Base-by-base conservation (phyloP, 2,888 invertebrate genomes). In the Drosophila pegasa region DNA sequence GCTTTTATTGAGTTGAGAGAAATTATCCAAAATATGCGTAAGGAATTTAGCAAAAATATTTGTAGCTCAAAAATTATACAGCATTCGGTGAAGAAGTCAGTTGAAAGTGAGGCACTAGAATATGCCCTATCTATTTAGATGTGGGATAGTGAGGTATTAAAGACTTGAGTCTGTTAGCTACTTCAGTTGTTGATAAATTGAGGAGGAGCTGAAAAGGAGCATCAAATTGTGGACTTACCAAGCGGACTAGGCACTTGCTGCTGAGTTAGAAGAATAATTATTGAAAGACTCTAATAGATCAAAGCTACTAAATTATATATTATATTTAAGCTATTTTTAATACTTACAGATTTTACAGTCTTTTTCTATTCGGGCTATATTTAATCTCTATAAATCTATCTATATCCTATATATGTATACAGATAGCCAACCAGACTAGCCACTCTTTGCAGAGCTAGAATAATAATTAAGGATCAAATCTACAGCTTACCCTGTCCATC, bases 1-100 rank as follows among this genome's bases (percentile, higher is more conserved):
- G 18, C 31, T 50, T 50, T 35, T 16, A 33, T 33, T 22, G 20
- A 50, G 31, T 2, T 50, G 0, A 50, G 16, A 7, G n/a, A 22
- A 35, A n/a, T 12, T 35, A 25, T 48, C 9, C 9, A 9, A 33
- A 48, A n/a, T 31, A 33, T 48, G 31, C 33, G 14, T 9, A n/a
- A 22, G 33, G 14, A 33, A 50, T 48, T 48, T 48, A 0, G 0
- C n/a, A 48, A 50, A 43, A 20, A 50, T 33, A 6, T 50, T 50
- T 50, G 2, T 22, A n/a, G 31, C 20, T 22, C 48, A 33, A 22
- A 50, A 33, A 45, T 45, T 45, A 45, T 1, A 12, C 1, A 7
- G 7, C 27, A 27, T 27, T 27, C 43, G 16, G 27, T 27, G 29
- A 29, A 2, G 16, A 27, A 29, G 12, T 16, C 7, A 48, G 20